Base-by-base conservation (phyloP, 1,140 invertebrate genomes). In the Trichoplusia ni region DNA sequence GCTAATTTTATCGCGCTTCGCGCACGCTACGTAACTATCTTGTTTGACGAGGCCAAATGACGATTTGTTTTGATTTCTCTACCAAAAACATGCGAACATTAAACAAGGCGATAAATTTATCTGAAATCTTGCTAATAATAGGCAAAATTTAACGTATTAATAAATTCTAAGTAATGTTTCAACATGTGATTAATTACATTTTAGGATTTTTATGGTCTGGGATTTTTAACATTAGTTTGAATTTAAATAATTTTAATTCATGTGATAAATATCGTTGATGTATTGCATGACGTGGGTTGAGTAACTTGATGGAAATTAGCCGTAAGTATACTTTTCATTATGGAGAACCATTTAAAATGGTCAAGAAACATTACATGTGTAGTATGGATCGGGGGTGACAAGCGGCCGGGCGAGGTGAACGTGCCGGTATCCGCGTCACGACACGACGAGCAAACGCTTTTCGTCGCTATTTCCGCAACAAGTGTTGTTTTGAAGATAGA, bases 1-100 rank as follows among this genome's bases (percentile, higher is more conserved):
- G 79, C 84, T 89, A 89, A 89, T 87, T 86, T 86, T 89, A 87
- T 85, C 86, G 67, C 81, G 77, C 71, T 77, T 80, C 84, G 81
- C 73, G 74, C 71, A 75, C 76, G 58, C 78, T 76, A 79, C 82
- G 81, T 82, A 84, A 82, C 82, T 81, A 83, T 82, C 75, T 81
- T 75, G 75, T 79, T 79, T 77, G 81, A 83, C 79, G 79, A 79
- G 76, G 79, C 82, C 76, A 84, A 83, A 79, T 75, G 69, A 76
- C 72, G 79, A 76, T 86, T 83, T 89, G 84, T 86, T 89, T 89
- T 89, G 77, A 78, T 88, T 83, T 74, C 76, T 75, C 68, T 70
- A 42, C 70, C 63, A 56, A 75, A 73, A 79, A 76, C 67, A 69
- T 29, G 53, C 75, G 69, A 72, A 70, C 64, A 63, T 71, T 71